These are phyloP conservation scores for Dicyrtomina minuta DNA, from an alignment of 2,888 invertebrate genomes.

Conservation along the genomic window DNA sequence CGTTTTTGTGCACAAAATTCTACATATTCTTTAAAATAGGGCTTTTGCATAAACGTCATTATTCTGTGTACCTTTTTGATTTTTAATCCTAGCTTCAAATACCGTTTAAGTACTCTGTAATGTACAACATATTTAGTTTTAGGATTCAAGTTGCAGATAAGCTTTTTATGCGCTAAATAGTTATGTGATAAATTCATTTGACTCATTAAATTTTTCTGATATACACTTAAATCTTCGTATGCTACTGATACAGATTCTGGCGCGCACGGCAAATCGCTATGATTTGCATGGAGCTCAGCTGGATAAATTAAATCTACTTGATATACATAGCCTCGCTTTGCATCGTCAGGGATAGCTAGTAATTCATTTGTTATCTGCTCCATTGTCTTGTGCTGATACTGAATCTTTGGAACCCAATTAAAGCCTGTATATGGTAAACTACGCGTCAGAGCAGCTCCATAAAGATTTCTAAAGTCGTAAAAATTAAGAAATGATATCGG, in stretches of 20 bases:
- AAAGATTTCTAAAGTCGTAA: constrained; percentile 32
- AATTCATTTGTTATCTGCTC: neutral
- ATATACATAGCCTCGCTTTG: constrained; percentile 1
- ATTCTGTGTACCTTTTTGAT: constrained; percentile 34
- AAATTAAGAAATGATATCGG: constrained; percentile 28
- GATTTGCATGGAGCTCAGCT: neutral
- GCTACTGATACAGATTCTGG: constrained; percentile 3
- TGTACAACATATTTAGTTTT: constrained; percentile 37
- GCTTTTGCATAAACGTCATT: constrained; percentile 29
- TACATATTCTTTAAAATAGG: constrained; percentile 33
- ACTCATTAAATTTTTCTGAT: constrained; percentile 20
- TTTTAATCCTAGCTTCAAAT: constrained; percentile 33
- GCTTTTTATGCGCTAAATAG: constrained; percentile 9
- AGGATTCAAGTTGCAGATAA: neutral
- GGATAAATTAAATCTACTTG: constrained; percentile 17
- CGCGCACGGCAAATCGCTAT: constrained; percentile 21
- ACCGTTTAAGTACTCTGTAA: constrained; percentile 29
- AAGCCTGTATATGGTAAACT: constrained; percentile 16
- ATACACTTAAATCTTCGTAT: constrained; percentile 1
- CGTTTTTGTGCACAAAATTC: constrained; percentile 22
- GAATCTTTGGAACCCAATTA: constrained; percentile 27
- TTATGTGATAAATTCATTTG: neutral
- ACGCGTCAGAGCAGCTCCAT: constrained; percentile 20
- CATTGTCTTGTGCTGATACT: too few species aligned
- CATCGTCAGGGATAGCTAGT: constrained; percentile 6